phyloP scores from a whole-genome alignment of 2,888 invertebrate genomes.

The Anodontia alba region DNA sequence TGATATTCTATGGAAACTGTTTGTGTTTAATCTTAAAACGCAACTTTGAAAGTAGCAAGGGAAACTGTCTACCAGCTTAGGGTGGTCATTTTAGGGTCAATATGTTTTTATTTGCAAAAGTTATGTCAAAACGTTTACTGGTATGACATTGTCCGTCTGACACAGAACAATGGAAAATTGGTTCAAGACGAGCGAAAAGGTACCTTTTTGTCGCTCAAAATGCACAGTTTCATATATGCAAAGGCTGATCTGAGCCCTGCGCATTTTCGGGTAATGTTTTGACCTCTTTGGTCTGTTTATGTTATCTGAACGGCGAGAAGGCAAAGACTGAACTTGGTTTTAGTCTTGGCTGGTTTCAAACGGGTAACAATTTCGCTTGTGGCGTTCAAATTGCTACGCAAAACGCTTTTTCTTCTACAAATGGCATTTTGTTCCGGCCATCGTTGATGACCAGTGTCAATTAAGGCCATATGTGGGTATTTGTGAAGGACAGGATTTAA shows the following conservation, averaged over 20 bases:
- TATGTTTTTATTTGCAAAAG: not conserved
- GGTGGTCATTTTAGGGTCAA: not conserved
- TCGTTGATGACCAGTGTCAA: not conserved
- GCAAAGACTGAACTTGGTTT: too few species aligned
- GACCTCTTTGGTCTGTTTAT: too few species aligned
- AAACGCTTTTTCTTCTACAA: too few species aligned
- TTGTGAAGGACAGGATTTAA: not conserved
- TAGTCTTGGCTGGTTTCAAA: too few species aligned
- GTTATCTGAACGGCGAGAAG: too few species aligned
- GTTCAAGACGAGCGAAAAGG: not conserved
- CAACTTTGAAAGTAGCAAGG: not conserved
- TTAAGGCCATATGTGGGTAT: not conserved
- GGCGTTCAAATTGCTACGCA: too few species aligned
- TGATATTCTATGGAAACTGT: too few species aligned
- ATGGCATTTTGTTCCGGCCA: not conserved
- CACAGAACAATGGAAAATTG: not conserved
- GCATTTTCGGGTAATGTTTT: too few species aligned
- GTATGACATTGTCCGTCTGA: not conserved
- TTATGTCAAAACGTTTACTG: not conserved
- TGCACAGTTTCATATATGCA: too few species aligned
- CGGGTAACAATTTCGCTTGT: too few species aligned
- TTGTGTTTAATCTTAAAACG: not conserved
- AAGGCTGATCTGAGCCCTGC: too few species aligned
- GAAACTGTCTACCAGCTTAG: not conserved
- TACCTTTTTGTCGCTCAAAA: too few species aligned